phyloP scores from a whole-genome alignment of 2,888 invertebrate genomes.

The Caenorhabditis japonica region DNA sequence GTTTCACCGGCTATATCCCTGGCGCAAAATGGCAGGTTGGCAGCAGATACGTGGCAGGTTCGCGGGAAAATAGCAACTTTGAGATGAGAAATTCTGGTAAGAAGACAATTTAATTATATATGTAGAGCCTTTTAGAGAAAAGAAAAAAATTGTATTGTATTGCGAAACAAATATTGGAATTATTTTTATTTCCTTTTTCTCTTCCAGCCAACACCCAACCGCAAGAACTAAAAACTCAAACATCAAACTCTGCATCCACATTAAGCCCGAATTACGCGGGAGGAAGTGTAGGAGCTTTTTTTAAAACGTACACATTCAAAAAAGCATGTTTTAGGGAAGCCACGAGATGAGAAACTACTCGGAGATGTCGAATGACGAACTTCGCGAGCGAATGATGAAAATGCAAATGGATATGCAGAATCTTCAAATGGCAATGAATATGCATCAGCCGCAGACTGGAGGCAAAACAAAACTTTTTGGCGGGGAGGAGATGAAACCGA shows the following conservation, averaged over 20 bases:
- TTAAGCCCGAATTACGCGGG: slow-evolving; percentile 16
- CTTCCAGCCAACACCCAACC: neutral
- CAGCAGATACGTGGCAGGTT: slow-evolving; percentile 53
- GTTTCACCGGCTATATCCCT: slow-evolving; percentile 67
- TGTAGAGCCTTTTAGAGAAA: no score
- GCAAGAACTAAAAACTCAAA: slow-evolving; percentile 14
- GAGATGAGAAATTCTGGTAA: neutral
- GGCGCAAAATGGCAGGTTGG: slow-evolving; percentile 67
- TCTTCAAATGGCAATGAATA: slow-evolving; percentile 43
- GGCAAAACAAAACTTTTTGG: slow-evolving; percentile 2
- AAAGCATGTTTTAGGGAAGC: slow-evolving; percentile 13
- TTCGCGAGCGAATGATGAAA: slow-evolving; percentile 37
- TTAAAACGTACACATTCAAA: slow-evolving; percentile 13
- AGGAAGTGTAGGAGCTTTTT: slow-evolving; percentile 17
- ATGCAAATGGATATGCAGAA: slow-evolving; percentile 56
- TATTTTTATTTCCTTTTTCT: slow-evolving; percentile 6
- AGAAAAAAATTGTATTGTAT: no score
- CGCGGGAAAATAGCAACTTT: slow-evolving; percentile 39
- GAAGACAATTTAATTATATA: neutral
- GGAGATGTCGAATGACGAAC: slow-evolving; percentile 54
- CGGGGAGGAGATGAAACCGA: slow-evolving; percentile 12
- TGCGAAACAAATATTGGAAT: no score
- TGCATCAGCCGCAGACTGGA: slow-evolving; percentile 23
- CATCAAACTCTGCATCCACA: slow-evolving; percentile 9
- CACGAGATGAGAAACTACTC: slow-evolving; percentile 34